These are phyloP conservation scores for Diploscapter pachys DNA, from an alignment of 1,140 invertebrate species.

Conservation along the genomic window DNA sequence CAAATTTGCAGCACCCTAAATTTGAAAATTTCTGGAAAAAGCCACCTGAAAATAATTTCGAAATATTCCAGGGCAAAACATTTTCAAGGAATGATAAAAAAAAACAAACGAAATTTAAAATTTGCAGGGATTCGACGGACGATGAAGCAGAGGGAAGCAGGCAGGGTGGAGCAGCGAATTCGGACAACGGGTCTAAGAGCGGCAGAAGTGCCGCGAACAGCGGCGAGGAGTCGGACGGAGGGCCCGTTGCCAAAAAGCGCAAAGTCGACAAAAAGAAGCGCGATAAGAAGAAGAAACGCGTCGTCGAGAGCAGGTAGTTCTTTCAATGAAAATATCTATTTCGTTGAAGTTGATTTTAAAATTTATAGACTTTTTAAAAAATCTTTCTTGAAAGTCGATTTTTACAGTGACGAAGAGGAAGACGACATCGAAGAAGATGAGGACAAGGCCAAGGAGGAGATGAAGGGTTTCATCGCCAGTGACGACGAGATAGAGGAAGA, in stretches of 20 bases:
- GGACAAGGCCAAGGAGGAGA: conserved; percentile 43
- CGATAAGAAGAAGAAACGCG: conserved; percentile 40
- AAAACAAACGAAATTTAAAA: too few species aligned
- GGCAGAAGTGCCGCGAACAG: too few species aligned
- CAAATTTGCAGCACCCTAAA: too few species aligned
- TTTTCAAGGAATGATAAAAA: too few species aligned
- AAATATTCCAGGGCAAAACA: too few species aligned
- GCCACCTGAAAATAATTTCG: too few species aligned
- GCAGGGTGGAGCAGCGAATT: neutral
- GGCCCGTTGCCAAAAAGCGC: conserved; percentile 43
- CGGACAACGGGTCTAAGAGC: neutral
- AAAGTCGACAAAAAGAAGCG: conserved; percentile 49
- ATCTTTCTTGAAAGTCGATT: neutral
- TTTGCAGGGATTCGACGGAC: neutral
- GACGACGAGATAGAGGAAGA: conserved; percentile 41
- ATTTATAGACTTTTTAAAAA: conserved; percentile 35
- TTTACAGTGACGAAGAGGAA: conserved; percentile 53
- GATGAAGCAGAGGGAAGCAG: neutral
- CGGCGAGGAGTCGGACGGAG: conserved; percentile 6
- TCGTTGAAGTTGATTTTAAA: neutral
- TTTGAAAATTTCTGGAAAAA: too few species aligned
- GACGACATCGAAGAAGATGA: conserved; percentile 54
- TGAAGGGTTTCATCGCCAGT: conserved; percentile 41
- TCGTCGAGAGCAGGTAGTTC: conserved; percentile 42
- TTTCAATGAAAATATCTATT: conserved; percentile 23